phyloP scores from a whole-genome alignment of 2,888 invertebrate genomes.

The Euclidia mi region DNA sequence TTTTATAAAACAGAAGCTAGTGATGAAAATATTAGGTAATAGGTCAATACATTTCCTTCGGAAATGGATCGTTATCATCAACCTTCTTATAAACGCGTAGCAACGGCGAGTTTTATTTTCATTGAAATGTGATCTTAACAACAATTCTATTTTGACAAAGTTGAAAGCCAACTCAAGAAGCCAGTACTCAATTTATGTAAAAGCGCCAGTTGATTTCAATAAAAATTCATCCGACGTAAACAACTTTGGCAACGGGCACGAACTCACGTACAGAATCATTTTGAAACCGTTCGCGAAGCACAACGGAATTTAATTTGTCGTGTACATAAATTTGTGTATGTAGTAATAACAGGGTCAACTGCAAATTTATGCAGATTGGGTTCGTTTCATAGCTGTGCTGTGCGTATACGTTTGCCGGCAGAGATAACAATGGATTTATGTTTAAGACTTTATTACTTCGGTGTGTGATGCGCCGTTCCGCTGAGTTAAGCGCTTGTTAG shows the following conservation, averaged over 20 bases:
- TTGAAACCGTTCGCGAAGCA: slow-evolving; percentile 57
- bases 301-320: slow-evolving; percentile 66
- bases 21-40: not conserved
- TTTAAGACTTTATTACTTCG: slow-evolving; percentile 72
- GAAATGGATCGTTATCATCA: slow-evolving; percentile 15
- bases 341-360: slow-evolving; percentile 80
- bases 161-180: slow-evolving; percentile 51
- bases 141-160: slow-evolving; percentile 40
- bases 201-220: slow-evolving; percentile 56
- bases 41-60: not conserved
- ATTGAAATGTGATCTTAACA: slow-evolving; percentile 35
- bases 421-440: slow-evolving; percentile 78
- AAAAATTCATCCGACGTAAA: slow-evolving; percentile 55
- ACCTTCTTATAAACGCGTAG: slow-evolving; percentile 6
- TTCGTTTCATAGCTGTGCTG: slow-evolving; percentile 75
- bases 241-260: slow-evolving; percentile 55
- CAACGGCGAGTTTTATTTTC: slow-evolving; percentile 21
- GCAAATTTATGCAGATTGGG: slow-evolving; percentile 84
- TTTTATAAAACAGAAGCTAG: too few relatives aligned
- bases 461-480: slow-evolving; percentile 55
- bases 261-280: slow-evolving; percentile 57
- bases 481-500: slow-evolving; percentile 55
- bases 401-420: slow-evolving; percentile 74
- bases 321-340: slow-evolving; percentile 68
- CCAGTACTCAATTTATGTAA: slow-evolving; percentile 53